Conservation (phyloP, 2,797 vertebrate genomes). For the Hipposideros larvatus region DNA sequence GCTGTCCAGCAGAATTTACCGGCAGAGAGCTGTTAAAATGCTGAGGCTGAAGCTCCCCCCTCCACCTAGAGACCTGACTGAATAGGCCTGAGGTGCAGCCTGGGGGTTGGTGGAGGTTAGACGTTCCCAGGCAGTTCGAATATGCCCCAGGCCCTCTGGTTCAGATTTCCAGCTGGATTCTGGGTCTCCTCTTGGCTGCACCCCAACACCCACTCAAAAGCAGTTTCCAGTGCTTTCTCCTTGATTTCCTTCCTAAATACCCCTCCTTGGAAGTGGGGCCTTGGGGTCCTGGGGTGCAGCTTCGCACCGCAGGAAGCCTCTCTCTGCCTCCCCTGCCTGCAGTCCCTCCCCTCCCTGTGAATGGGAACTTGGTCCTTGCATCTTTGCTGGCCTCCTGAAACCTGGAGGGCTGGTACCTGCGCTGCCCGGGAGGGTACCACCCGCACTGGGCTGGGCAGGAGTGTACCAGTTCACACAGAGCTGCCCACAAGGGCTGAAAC, state of each 20-base stretch:
- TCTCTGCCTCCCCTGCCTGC: not conserved
- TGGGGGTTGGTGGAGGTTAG: not conserved
- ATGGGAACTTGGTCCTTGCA: not conserved
- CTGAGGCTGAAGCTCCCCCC: not conserved
- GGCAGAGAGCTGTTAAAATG: not conserved
- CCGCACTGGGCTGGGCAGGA: not conserved
- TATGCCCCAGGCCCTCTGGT: not conserved
- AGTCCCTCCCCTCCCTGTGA: not conserved
- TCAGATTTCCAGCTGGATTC: not conserved
- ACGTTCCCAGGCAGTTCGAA: not conserved
- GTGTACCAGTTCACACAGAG: not conserved
- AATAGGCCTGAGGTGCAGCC: not conserved
- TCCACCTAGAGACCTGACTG: not conserved
- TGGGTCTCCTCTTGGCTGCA: not conserved
- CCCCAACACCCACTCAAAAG: not conserved
- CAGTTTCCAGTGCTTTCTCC: not conserved
- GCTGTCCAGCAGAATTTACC: not conserved
- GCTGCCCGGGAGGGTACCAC: not conserved
- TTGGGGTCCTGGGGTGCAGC: not conserved
- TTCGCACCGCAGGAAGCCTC: rapidly evolving
- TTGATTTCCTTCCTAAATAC: not conserved
- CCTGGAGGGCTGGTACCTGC: not conserved
- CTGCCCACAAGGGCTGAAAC: not conserved
- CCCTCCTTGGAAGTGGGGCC: not conserved
- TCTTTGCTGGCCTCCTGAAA: not conserved